phyloP scores from a whole-genome alignment of 2,888 invertebrate species.

The Copidosoma aretas region DNA sequence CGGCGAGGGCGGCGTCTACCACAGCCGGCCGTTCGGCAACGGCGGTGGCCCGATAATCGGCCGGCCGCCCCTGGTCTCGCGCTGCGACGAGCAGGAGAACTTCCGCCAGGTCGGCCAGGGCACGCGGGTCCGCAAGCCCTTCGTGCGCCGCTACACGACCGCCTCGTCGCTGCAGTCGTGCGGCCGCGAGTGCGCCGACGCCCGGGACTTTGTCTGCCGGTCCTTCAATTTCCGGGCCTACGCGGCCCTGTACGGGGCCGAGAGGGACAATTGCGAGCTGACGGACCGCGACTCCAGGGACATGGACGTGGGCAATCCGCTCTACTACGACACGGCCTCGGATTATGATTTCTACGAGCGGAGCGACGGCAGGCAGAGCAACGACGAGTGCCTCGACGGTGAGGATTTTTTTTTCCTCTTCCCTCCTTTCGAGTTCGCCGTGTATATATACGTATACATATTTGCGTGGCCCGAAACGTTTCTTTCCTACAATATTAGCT shows the following conservation, averaged over 20 bases:
- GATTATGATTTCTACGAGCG: constrained; percentile 88
- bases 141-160: constrained; percentile 75
- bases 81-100: constrained; percentile 82
- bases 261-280: constrained; percentile 86
- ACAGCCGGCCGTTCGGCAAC: constrained; percentile 55
- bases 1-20: constrained; percentile 57
- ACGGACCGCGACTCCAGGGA: constrained; percentile 86
- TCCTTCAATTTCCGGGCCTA: constrained; percentile 80
- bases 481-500: too few relatives aligned
- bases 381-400: constrained; percentile 88
- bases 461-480: too few relatives aligned
- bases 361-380: constrained; percentile 74
- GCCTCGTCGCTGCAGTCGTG: constrained; percentile 80
- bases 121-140: constrained; percentile 80
- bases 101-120: constrained; percentile 82
- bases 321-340: constrained; percentile 82
- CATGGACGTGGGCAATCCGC: constrained; percentile 83
- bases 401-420: too few relatives aligned
- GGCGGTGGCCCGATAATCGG: constrained; percentile 61
- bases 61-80: constrained; percentile 64
- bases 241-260: constrained; percentile 69
- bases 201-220: constrained; percentile 75
- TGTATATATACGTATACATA: too few relatives aligned
- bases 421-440: too few relatives aligned
- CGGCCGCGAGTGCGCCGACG: constrained; percentile 78